phyloP scores from a whole-genome alignment of 2,888 invertebrate species.

The Steinernema scapterisci region DNA sequence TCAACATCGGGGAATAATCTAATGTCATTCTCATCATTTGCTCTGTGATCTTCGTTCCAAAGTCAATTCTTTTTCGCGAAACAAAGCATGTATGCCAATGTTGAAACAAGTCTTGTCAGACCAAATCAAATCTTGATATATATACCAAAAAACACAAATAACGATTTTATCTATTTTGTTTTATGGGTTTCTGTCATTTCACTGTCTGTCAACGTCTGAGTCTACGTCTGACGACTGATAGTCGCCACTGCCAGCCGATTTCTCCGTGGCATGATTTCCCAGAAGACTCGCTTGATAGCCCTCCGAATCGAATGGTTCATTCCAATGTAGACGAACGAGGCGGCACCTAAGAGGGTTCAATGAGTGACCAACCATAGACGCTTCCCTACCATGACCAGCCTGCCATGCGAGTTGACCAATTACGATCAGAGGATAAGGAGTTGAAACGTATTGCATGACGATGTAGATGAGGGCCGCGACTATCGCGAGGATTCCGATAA shows the following conservation, averaged over 20 bases:
- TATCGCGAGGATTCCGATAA: constrained; percentile 7
- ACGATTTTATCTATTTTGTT: too few relatives aligned
- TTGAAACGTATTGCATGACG: constrained; percentile 13
- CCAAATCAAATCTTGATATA: too few relatives aligned
- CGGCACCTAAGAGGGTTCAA: not conserved
- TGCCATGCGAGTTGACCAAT: constrained; percentile 12
- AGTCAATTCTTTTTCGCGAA: too few relatives aligned
- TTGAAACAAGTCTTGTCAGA: too few relatives aligned
- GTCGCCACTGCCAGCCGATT: not conserved
- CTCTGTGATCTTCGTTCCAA: too few relatives aligned
- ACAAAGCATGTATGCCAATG: too few relatives aligned
- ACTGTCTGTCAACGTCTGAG: too few relatives aligned
- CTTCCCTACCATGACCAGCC: constrained; percentile 4
- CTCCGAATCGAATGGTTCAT: constrained; percentile 23
- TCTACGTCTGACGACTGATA: not conserved
- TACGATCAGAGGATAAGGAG: constrained; percentile 16
- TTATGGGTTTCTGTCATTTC: too few relatives aligned
- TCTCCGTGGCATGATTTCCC: not conserved
- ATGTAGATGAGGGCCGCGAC: constrained; percentile 12
- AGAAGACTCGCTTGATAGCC: constrained; percentile 13
- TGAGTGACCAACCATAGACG: not conserved
- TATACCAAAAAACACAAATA: too few relatives aligned
- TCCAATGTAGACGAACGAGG: constrained; percentile 7
- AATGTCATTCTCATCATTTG: too few relatives aligned
- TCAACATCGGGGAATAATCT: too few relatives aligned